These are phyloP conservation scores for Acrossocheilus wenchowensis DNA, from an alignment of 2,797 vertebrate genomes.

Conservation along the genomic window DNA sequence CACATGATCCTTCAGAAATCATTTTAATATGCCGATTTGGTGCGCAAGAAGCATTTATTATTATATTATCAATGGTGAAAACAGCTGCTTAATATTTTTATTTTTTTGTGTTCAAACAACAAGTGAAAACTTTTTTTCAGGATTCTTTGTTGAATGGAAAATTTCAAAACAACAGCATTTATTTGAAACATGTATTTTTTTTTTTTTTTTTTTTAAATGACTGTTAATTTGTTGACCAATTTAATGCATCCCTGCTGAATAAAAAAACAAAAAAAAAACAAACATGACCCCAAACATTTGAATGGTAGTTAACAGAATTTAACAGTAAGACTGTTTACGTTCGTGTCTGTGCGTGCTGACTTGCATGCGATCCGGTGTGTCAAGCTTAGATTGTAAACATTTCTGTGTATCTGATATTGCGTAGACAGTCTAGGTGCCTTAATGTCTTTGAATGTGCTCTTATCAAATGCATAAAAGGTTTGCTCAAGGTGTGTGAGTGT, in stretches of 20 bases:
- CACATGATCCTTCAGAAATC: no score
- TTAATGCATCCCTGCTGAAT: not conserved
- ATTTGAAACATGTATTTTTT: not conserved
- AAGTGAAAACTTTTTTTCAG: no score
- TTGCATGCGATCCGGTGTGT: not conserved
- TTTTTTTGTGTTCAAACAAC: no score
- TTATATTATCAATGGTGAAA: no score
- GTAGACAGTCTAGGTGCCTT: not conserved
- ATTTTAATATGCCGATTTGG: no score
- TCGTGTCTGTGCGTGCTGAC: not conserved
- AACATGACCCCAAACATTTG: not conserved
- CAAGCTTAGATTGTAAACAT: not conserved
- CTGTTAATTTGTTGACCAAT: not conserved
- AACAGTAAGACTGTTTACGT: not conserved
- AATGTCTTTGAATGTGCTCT: not conserved
- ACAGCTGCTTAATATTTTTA: no score
- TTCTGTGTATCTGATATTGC: not conserved
- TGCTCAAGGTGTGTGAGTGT: not conserved
- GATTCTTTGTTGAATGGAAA: no score
- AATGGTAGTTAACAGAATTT: not conserved
- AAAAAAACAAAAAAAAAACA: not conserved
- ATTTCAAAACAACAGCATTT: no score
- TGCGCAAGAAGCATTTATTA: no score
- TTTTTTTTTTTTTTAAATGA: no score
- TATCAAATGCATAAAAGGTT: constrained; percentile 2